Evolutionary conservation across 2,113 vertebrate genomes (phyloP), one percentile per base, ranked within the genome.

Genomic region (Nymphicus hollandicus): DNA sequence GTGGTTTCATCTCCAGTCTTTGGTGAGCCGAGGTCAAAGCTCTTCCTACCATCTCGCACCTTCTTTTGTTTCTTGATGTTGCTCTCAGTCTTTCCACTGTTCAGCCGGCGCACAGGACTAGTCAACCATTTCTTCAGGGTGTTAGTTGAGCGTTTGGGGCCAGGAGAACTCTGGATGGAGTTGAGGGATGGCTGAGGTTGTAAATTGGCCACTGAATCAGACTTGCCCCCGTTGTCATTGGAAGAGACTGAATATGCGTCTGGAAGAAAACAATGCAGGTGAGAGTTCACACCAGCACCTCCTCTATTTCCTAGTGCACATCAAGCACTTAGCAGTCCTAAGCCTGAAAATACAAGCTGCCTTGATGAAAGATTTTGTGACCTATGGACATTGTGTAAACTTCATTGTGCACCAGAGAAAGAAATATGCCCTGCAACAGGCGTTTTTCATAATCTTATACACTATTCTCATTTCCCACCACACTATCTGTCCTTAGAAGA

Each of bases 91-190:
- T 99, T 99, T 11, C 99, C 99, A 0, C 99, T 99, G 97, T 99
- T 99, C 84, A 99, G 99, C 46, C 99, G 98, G 11, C 99, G 98
- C 37, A 99, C 99, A 0, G 99, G 99, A 27, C 99, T 99, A 2
- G 99, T 99, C 84, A 99, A 91, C 99, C 99, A 99, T 68, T 99
- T 99, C 91, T 99, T 99, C 82, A 99, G 97, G 2, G 99, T 99
- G 97, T 99, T 99, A n/a, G 98, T 99, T 0, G 99, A 99, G 66
- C 99, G 99, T 90, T 99, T 99, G 90, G 99, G 99, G 20, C 99
- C 99, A 0, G 99, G 99, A 10, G 99, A 99, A 94, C 98, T 99
- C 89, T 99, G 99, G 96, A 99, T 98, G 58, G 99, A 99, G 97
- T 98, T 99, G 95, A 99, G 98, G 29, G 99, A 99, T 1, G 98